These are phyloP conservation scores for Tinea pellionella DNA, from an alignment of 2,888 invertebrate genomes.

Conservation along the genomic window DNA sequence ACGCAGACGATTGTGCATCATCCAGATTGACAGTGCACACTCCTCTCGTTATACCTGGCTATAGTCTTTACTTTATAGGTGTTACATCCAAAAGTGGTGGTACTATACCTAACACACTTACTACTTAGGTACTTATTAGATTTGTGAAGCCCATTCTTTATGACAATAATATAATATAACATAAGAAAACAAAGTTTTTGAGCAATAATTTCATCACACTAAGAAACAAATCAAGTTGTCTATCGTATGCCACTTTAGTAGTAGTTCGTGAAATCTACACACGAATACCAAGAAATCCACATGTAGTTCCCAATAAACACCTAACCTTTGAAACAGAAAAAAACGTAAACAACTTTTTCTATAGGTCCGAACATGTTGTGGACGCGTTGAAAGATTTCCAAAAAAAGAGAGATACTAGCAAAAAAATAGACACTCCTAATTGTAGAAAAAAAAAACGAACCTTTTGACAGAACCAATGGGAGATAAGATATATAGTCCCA, in stretches of 20 bases:
- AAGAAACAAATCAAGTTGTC: not conserved
- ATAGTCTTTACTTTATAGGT: too few species aligned
- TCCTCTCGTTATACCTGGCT: too few species aligned
- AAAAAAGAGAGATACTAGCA: slow-evolving; percentile 13
- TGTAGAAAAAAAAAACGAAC: slow-evolving; percentile 15
- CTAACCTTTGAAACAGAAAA: slow-evolving; percentile 2
- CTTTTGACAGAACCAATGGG: slow-evolving; percentile 17
- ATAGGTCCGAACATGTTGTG: slow-evolving; percentile 17
- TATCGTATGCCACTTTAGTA: not conserved
- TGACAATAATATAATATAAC: too few species aligned
- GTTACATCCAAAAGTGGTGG: too few species aligned
- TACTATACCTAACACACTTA: too few species aligned
- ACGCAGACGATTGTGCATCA: too few species aligned
- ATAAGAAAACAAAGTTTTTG: too few species aligned
- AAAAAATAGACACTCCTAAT: slow-evolving; percentile 15
- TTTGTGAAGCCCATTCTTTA: too few species aligned
- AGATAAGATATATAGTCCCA: slow-evolving; percentile 19
- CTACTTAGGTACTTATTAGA: too few species aligned
- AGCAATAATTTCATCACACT: too few species aligned
- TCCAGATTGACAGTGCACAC: too few species aligned
- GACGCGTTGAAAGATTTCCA: slow-evolving; percentile 14
- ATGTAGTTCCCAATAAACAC: not conserved
- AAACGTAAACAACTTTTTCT: slow-evolving; percentile 17
- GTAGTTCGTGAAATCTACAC: not conserved
- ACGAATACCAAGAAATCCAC: not conserved